Evolutionary conservation across 2,113 vertebrate species (phyloP).

Genomic region (Gavialis gangeticus): DNA sequence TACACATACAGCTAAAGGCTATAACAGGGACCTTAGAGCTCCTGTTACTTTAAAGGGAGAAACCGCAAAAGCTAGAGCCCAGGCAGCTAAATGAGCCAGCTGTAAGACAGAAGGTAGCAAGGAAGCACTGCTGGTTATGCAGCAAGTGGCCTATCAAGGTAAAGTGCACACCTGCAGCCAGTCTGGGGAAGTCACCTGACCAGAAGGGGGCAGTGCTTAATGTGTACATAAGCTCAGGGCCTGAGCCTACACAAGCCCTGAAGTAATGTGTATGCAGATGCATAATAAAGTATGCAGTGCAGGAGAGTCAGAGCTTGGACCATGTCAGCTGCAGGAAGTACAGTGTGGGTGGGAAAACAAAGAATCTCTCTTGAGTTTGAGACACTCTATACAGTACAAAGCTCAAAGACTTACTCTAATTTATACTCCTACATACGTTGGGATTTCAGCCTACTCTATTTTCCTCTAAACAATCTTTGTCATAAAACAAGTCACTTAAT

Average conservation of each 20-base stretch:
- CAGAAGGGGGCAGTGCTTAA: too few relatives aligned
- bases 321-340: background rate
- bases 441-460: background rate
- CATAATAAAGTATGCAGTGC: background rate
- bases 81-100: too few relatives aligned
- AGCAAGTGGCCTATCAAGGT: too few relatives aligned
- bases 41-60: too few relatives aligned
- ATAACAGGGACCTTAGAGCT: background rate
- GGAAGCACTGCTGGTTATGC: too few relatives aligned
- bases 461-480: conserved; percentile 36
- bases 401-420: conserved; percentile 14
- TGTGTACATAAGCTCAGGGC: too few relatives aligned
- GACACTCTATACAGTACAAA: background rate
- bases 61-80: too few relatives aligned
- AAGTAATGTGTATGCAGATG: background rate
- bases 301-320: background rate
- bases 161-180: too few relatives aligned
- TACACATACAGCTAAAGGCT: background rate
- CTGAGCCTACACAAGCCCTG: too few relatives aligned
- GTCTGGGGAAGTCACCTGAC: too few relatives aligned
- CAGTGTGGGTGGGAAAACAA: background rate
- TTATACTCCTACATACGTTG: conserved; percentile 20
- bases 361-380: background rate
- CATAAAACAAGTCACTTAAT: conserved; percentile 39
- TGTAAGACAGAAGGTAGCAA: too few relatives aligned